Conservation (phyloP, 2,888 invertebrate genomes). For the Drosophila atroscutellata region DNA sequence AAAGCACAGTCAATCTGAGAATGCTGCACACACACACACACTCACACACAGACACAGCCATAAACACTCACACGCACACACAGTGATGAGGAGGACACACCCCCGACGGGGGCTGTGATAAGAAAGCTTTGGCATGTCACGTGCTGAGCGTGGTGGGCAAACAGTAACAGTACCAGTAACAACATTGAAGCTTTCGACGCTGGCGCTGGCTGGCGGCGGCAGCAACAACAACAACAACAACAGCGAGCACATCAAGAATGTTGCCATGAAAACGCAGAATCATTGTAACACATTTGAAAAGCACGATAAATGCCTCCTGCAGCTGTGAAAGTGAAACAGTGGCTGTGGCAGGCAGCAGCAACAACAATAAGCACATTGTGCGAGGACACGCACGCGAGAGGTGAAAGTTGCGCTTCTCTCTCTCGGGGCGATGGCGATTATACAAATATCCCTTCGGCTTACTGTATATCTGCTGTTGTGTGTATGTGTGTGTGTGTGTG, state of each 20-base stretch:
- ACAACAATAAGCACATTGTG: conserved; percentile 58
- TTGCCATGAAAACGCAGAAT: conserved; percentile 77
- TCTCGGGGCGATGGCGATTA: conserved; percentile 39
- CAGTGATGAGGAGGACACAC: conserved; percentile 1
- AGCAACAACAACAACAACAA: conserved; percentile 21
- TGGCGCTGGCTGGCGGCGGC: conserved; percentile 18
- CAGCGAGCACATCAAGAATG: conserved; percentile 24
- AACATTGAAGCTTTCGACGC: conserved; percentile 59
- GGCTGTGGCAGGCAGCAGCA: conserved; percentile 43
- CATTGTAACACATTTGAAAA: conserved; percentile 63
- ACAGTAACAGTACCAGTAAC: conserved; percentile 71
- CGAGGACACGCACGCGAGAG: conserved; percentile 70
- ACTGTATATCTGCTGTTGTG: conserved; percentile 8
- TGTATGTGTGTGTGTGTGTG: background rate
- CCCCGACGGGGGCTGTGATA: conserved; percentile 48
- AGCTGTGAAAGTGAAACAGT: conserved; percentile 72
- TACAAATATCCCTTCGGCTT: conserved; percentile 46
- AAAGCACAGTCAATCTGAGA: conserved; percentile 35
- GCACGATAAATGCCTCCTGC: conserved; percentile 22
- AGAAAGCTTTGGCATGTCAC: conserved; percentile 74
- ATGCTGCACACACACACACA: background rate
- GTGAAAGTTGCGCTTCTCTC: conserved; percentile 60
- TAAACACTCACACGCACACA: background rate
- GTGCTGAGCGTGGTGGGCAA: conserved; percentile 60
- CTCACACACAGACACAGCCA: background rate